phyloP scores from a whole-genome alignment of 2,113 vertebrate genomes.

The Butorides virescens region DNA sequence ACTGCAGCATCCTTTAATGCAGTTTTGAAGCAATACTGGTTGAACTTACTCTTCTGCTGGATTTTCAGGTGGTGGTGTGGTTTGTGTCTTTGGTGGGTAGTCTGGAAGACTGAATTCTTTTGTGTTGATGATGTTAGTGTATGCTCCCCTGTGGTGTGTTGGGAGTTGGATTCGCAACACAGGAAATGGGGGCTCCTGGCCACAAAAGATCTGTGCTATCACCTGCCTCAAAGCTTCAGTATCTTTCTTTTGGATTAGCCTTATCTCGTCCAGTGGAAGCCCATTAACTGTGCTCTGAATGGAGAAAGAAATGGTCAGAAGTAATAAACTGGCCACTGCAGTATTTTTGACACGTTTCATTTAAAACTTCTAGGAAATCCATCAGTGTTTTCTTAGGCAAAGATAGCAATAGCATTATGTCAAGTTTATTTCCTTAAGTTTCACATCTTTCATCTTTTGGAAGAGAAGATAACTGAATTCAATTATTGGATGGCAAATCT shows the following conservation, averaged over 20 bases:
- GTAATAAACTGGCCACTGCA: neutral
- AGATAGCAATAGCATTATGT: neutral
- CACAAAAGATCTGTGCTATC: neutral
- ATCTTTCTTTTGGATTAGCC: slow-evolving; percentile 12
- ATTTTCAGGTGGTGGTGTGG: neutral
- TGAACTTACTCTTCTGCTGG: neutral
- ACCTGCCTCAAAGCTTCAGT: neutral
- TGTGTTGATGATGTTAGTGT: neutral
- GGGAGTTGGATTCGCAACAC: neutral
- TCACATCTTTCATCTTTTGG: neutral
- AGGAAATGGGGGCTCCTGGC: neutral
- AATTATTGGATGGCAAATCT: neutral
- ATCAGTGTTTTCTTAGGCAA: neutral
- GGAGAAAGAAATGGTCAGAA: neutral
- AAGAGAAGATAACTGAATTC: slow-evolving; percentile 6
- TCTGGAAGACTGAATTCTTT: neutral
- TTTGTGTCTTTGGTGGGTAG: neutral
- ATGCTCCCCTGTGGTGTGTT: neutral
- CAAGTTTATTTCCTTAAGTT: neutral
- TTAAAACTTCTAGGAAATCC: neutral
- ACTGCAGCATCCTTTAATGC: neutral
- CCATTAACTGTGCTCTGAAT: neutral
- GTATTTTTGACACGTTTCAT: neutral
- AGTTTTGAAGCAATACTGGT: neutral
- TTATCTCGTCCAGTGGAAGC: neutral